Evolutionary conservation across 1,140 invertebrate species (phyloP).

Genomic region (Leptoteleia sp.): DNA sequence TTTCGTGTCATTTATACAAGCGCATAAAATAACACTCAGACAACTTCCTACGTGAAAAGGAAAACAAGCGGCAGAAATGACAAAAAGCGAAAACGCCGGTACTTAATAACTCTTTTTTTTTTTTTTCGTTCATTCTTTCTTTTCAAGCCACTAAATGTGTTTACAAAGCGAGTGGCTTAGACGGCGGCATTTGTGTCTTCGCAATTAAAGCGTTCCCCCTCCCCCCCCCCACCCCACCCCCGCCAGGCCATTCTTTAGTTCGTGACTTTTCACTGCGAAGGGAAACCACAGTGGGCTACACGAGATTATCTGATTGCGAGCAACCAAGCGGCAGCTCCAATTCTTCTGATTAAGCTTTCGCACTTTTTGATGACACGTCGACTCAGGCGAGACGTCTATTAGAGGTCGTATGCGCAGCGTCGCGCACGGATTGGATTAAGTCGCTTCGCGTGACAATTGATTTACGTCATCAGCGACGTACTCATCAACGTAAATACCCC

Average conservation of each 20-base stretch:
- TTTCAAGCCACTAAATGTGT: slow-evolving; percentile 56
- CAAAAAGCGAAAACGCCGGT: slow-evolving; percentile 23
- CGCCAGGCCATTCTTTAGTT: slow-evolving; percentile 35
- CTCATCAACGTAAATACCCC: slow-evolving; percentile 62
- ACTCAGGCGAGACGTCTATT: slow-evolving; percentile 67
- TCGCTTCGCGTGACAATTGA: slow-evolving; percentile 77
- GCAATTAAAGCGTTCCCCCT: slow-evolving; percentile 62
- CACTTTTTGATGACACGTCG: slow-evolving; percentile 79
- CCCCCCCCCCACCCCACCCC: slow-evolving; percentile 30
- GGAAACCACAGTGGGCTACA: slow-evolving; percentile 60
- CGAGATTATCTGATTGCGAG: slow-evolving; percentile 78
- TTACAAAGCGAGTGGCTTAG: slow-evolving; percentile 61
- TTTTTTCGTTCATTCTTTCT: slow-evolving; percentile 8
- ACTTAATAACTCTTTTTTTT: slow-evolving; percentile 47
- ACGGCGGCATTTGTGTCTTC: slow-evolving; percentile 58
- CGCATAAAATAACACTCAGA: slow-evolving; percentile 38
- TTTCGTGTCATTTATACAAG: slow-evolving; percentile 23
- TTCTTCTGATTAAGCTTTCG: slow-evolving; percentile 80
- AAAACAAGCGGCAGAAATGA: slow-evolving; percentile 9
- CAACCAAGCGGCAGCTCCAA: slow-evolving; percentile 74
- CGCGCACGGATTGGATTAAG: slow-evolving; percentile 76
- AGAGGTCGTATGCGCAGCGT: slow-evolving; percentile 71
- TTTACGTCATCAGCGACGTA: slow-evolving; percentile 74
- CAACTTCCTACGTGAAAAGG: slow-evolving; percentile 30
- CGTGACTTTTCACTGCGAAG: slow-evolving; percentile 62